Percentiles rank a stretch among this genome's conserved stretches.
Conservation (phyloP, 2,797 vertebrate species). For the Fratercula arctica region DNA sequence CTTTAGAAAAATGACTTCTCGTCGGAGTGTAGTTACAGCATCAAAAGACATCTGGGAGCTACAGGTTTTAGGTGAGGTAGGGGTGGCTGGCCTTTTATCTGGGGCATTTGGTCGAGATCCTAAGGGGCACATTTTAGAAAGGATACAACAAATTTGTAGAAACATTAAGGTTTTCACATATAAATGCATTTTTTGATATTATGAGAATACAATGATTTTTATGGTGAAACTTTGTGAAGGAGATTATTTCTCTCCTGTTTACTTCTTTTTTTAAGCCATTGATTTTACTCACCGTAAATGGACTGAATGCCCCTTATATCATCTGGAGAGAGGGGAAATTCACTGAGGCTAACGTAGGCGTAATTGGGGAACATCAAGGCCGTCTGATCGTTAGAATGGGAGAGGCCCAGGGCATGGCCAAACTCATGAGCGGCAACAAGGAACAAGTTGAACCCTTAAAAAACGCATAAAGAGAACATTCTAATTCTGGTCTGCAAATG, state of each 20-base stretch:
- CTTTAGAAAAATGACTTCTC: slow-evolving; percentile 88
- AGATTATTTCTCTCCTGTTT: not conserved
- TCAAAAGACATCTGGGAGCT: slow-evolving; percentile 79
- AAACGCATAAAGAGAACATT: not conserved
- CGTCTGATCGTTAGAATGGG: slow-evolving; percentile 79
- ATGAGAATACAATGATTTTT: not conserved
- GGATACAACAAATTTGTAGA: not conserved
- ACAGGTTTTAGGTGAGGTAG: slow-evolving; percentile 78
- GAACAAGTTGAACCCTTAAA: slow-evolving; percentile 82
- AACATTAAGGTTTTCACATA: not conserved
- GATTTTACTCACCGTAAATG: slow-evolving; percentile 80
- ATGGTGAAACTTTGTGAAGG: not conserved
- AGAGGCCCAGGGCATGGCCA: slow-evolving; percentile 83
- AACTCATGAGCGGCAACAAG: slow-evolving; percentile 87
- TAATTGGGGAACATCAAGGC: slow-evolving; percentile 86
- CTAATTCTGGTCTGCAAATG: not conserved
- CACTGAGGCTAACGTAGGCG: slow-evolving; percentile 64
- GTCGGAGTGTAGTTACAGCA: slow-evolving; percentile 80
- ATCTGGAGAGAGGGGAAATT: slow-evolving; percentile 79
- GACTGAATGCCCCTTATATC: slow-evolving; percentile 83
- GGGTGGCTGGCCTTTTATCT: slow-evolving; percentile 43
- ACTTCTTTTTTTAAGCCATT: not conserved
- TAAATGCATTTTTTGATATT: not conserved
- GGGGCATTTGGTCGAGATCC: slow-evolving; percentile 51
- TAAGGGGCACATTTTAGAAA: not conserved